Percentiles rank a stretch among this genome's conserved stretches.
Evolutionary conservation across 2,113 vertebrate genomes (phyloP).

Genomic region (Caretta caretta): DNA sequence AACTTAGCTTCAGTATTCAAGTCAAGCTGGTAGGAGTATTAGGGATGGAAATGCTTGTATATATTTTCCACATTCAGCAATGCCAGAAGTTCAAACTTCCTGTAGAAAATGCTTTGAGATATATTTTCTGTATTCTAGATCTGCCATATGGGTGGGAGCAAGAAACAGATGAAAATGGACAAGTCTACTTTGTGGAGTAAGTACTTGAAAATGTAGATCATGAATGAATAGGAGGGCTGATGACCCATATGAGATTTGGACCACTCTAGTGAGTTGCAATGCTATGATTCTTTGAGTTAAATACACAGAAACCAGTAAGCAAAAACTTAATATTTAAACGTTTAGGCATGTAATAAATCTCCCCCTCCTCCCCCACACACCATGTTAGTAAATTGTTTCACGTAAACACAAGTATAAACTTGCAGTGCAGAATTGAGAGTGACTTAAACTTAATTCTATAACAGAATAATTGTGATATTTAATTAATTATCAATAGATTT

Average conservation of each 20-base stretch:
- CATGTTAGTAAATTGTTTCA: not conserved
- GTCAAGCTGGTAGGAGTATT: not conserved
- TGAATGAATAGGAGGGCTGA: not conserved
- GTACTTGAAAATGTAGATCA: conserved; percentile 60
- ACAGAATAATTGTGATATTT: not conserved
- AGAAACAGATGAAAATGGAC: conserved; percentile 93
- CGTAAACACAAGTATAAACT: not conserved
- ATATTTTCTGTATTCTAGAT: conserved; percentile 79
- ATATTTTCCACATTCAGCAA: not conserved
- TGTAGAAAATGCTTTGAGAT: not conserved
- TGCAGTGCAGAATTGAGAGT: not conserved
- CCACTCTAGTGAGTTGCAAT: not conserved
- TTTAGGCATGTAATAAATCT: not conserved
- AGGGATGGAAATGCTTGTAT: not conserved
- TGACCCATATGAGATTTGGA: not conserved
- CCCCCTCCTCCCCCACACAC: not conserved
- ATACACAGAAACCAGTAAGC: not conserved
- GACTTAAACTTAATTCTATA: not conserved
- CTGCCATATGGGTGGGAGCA: conserved; percentile 98
- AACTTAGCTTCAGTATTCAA: not conserved
- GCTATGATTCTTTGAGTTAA: not conserved
- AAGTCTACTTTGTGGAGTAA: conserved; percentile 96
- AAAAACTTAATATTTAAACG: not conserved
- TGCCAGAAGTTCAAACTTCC: not conserved
- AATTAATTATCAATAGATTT: not conserved